Evolutionary conservation across 2,797 vertebrate genomes (phyloP).

Genomic region (Eulemur mongoz): DNA sequence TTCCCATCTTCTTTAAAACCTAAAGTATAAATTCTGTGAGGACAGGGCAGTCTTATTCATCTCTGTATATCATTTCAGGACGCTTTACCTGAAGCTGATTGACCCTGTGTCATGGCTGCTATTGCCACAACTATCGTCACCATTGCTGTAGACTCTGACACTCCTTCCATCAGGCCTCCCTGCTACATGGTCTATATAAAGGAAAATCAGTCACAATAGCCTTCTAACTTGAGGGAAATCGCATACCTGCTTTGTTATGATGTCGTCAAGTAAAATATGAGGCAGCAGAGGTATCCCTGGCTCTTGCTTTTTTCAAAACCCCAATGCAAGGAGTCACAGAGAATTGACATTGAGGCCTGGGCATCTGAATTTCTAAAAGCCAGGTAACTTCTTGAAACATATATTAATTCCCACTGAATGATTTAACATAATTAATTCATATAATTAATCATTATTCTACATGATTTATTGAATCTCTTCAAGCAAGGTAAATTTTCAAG

Average conservation of each 20-base stretch:
- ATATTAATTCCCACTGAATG: neutral
- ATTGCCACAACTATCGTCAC: no score
- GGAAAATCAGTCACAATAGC: neutral
- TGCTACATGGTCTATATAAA: neutral
- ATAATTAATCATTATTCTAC: neutral
- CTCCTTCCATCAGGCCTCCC: neutral
- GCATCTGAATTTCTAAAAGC: neutral
- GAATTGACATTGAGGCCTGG: neutral
- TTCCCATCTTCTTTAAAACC: neutral
- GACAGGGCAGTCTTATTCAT: neutral
- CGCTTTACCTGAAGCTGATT: neutral
- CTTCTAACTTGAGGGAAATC: neutral
- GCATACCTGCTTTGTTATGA: neutral
- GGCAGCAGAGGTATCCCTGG: neutral
- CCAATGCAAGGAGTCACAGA: neutral
- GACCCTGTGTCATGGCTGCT: neutral
- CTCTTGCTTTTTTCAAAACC: neutral
- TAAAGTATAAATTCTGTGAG: neutral
- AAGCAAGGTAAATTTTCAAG: neutral
- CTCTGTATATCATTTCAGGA: neutral
- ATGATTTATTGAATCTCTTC: neutral
- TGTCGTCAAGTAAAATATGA: neutral
- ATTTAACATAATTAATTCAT: constrained; percentile 4
- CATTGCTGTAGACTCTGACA: neutral
- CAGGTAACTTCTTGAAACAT: neutral